phyloP scores from a whole-genome alignment of 2,888 invertebrate genomes.

The Epsilonema sp. region DNA sequence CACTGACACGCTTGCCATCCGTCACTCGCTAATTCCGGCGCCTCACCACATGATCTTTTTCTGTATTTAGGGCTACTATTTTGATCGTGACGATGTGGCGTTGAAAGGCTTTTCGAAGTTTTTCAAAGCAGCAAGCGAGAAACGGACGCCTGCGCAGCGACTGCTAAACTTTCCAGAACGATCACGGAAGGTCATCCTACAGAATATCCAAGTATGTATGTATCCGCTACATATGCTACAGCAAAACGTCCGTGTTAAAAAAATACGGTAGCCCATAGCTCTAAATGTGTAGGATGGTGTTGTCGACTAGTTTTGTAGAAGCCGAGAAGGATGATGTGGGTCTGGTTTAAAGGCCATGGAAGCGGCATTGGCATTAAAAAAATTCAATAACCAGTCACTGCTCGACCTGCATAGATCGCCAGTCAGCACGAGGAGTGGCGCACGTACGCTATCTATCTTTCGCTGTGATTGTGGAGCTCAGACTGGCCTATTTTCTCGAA shows the following conservation, averaged over 20 bases:
- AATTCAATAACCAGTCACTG: slow-evolving; percentile 51
- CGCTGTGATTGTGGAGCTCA: not conserved
- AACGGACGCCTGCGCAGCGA: slow-evolving; percentile 55
- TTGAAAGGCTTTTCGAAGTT: slow-evolving; percentile 42
- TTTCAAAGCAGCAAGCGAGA: slow-evolving; percentile 48
- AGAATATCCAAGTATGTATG: slow-evolving; percentile 35
- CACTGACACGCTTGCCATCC: too few species aligned
- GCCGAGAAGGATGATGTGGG: slow-evolving; percentile 44
- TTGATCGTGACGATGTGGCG: slow-evolving; percentile 60
- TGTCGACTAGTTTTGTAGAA: too few species aligned
- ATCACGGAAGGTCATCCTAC: slow-evolving; percentile 54
- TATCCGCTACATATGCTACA: too few species aligned
- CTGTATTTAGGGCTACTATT: slow-evolving; percentile 54
- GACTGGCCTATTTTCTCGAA: not conserved
- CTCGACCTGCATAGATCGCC: slow-evolving; percentile 46
- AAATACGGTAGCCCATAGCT: too few species aligned
- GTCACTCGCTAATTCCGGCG: too few species aligned
- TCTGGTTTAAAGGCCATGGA: slow-evolving; percentile 49
- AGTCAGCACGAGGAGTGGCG: slow-evolving; percentile 43
- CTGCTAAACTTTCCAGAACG: slow-evolving; percentile 44
- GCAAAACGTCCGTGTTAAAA: too few species aligned
- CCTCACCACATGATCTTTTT: too few species aligned
- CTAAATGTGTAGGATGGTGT: too few species aligned
- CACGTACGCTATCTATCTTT: slow-evolving; percentile 37
- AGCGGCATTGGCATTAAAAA: slow-evolving; percentile 53